Conservation (phyloP, 2,797 vertebrate species). For the Coendou prehensilis region DNA sequence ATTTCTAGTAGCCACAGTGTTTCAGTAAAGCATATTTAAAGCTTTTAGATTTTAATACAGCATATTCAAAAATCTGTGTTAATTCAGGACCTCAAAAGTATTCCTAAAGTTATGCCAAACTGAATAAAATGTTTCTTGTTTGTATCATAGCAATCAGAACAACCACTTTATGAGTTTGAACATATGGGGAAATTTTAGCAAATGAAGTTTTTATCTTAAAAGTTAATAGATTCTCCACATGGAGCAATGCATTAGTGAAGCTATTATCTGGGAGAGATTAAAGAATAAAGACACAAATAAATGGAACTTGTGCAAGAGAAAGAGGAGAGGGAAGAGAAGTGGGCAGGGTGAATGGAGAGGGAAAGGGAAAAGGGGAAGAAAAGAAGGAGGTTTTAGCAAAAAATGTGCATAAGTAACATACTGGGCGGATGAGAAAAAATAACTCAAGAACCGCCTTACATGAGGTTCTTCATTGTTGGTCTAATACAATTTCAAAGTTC, state of each 20-base stretch:
- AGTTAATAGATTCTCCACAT: slow-evolving; percentile 83
- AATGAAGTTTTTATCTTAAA: slow-evolving; percentile 84
- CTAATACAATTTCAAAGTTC: neutral
- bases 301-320: neutral
- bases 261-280: slow-evolving; percentile 78
- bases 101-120: slow-evolving; percentile 42
- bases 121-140: slow-evolving; percentile 62
- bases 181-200: slow-evolving; percentile 81
- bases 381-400: neutral
- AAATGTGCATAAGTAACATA: neutral
- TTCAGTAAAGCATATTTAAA: neutral
- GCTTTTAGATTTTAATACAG: slow-evolving; percentile 35
- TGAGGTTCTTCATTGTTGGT: neutral
- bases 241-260: slow-evolving; percentile 77
- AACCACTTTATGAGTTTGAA: slow-evolving; percentile 80
- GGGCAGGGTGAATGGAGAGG: neutral
- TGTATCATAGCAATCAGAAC: slow-evolving; percentile 57
- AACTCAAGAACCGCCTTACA: neutral
- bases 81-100: neutral
- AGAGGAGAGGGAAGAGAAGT: too few species aligned
- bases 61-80: neutral
- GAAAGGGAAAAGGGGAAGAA: too few species aligned
- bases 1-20: neutral
- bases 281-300: slow-evolving; percentile 75
- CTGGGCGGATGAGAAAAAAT: too few species aligned